Percentiles rank a stretch among this genome's conserved stretches.
Evolutionary conservation across 2,113 vertebrate genomes (phyloP).

Genomic region (Parus major): DNA sequence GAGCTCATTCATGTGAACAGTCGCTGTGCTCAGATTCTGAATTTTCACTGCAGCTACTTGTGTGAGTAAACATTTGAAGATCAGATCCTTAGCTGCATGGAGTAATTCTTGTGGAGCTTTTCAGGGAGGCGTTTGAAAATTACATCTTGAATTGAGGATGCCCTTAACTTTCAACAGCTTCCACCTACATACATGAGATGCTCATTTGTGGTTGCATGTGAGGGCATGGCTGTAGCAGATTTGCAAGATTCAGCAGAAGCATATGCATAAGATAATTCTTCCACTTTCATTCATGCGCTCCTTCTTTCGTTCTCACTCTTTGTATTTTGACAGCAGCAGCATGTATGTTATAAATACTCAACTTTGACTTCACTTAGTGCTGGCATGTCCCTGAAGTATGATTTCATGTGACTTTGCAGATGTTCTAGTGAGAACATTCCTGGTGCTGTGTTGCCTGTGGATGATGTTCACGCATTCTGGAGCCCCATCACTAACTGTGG

Average conservation of each 20-base stretch:
- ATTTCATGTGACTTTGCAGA: background rate
- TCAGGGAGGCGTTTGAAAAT: background rate
- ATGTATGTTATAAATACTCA: background rate
- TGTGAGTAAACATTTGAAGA: constrained; percentile 23
- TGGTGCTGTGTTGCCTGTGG: background rate
- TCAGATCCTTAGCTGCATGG: background rate
- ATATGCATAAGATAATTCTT: constrained; percentile 8
- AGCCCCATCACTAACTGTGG: background rate
- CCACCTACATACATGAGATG: constrained; percentile 17
- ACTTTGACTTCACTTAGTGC: constrained; percentile 1
- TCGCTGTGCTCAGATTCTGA: background rate
- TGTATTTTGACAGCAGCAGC: background rate
- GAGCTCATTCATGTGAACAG: background rate
- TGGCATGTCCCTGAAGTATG: background rate
- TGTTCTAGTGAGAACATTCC: background rate
- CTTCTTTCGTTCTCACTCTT: constrained; percentile 18
- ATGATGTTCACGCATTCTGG: background rate
- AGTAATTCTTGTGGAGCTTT: background rate
- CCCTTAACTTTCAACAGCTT: constrained; percentile 25
- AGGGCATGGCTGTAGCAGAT: constrained; percentile 23
- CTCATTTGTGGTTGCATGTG: background rate
- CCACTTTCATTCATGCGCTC: background rate
- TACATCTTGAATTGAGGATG: background rate
- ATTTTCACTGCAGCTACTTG: background rate
- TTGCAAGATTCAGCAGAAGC: background rate